Base-by-base conservation (phyloP, 2,113 vertebrate species). In the Neoarius graeffei region DNA sequence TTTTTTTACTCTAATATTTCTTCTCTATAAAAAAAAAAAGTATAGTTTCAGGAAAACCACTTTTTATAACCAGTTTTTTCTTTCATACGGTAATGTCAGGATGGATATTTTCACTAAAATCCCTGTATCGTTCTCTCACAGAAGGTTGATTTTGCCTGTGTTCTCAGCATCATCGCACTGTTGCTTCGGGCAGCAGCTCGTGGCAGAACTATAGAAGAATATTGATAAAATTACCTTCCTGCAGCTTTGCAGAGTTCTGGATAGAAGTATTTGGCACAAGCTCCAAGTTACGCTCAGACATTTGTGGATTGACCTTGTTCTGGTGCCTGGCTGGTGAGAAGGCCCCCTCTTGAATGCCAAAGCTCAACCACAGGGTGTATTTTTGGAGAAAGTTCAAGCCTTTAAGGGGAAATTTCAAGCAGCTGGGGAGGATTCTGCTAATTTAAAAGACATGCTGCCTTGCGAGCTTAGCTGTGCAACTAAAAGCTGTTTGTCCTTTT, bases 361-460 rank as follows among this genome's bases (percentile, higher is more conserved):
- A 83, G 81, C 42, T 25, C 20, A 84, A 67, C 82, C 82, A 83
- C 82, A 84, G 62, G 15, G 82, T 84, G 62, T 84, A 84, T 67
- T 84, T 84, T 83, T 52, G 42, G 42, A 84, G 11, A 66, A 27
- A 4, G 13, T 67, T 67, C 82, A 52, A 13, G 11, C 35, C 62
- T 67, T 67, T 48, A 67, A 52, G 62, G 25, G 27, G 23, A 83
- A 67, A 27, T n/a, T 83, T 52, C 14, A 50, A 66, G 62, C 62
- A 62, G 81, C 60, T 83, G 23, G 20, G 20, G 60, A 83, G 20
- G 42, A 66, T 15, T 52, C 81, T 66, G 6, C 35, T 27, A 7
- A 83, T 83, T 48, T 48, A 83, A 83, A 48, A 64, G 81, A 48
- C 42, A 57, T 30, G 10, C 20, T 52, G 48, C 48, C 23, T 52